These are phyloP conservation scores for Gambelia wislizenii DNA, from an alignment of 2,797 vertebrate genomes.

Conservation along the genomic window DNA sequence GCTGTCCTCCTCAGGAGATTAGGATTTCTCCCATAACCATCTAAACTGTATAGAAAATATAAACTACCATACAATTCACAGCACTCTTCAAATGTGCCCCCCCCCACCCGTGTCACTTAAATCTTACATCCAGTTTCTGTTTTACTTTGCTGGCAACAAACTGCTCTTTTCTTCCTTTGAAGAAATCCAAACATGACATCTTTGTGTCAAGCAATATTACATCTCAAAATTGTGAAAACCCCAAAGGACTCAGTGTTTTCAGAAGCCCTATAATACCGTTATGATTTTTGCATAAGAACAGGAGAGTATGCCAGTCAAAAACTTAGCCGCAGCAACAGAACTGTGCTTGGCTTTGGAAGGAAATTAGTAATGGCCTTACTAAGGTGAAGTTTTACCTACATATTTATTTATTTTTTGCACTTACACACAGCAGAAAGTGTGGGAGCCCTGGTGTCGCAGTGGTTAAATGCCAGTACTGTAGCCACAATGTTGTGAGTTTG, in stretches of 20 bases:
- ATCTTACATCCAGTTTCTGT: conserved; percentile 13
- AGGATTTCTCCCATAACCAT: background rate
- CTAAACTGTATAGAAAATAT: conserved; percentile 13
- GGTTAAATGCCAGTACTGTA: no score
- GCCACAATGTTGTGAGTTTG: no score
- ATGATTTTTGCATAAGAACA: background rate
- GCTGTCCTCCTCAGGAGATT: no score
- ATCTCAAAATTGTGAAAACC: conserved; percentile 20
- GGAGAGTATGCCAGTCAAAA: background rate
- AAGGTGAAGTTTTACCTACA: background rate
- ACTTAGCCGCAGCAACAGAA: background rate
- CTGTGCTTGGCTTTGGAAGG: background rate
- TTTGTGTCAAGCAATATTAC: conserved; percentile 41
- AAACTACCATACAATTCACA: conserved; percentile 5
- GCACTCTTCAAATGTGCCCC: background rate
- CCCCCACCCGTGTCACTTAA: background rate
- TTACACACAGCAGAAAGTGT: background rate
- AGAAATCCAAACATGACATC: conserved; percentile 31
- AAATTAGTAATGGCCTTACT: background rate
- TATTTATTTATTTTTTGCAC: background rate
- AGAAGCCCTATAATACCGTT: background rate
- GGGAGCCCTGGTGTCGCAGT: no score
- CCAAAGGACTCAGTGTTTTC: background rate
- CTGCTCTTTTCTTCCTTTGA: conserved; percentile 6
- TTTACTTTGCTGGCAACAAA: conserved; percentile 41